Conservation (phyloP, 2,888 invertebrate genomes). For the Agriopis leucophaearia region DNA sequence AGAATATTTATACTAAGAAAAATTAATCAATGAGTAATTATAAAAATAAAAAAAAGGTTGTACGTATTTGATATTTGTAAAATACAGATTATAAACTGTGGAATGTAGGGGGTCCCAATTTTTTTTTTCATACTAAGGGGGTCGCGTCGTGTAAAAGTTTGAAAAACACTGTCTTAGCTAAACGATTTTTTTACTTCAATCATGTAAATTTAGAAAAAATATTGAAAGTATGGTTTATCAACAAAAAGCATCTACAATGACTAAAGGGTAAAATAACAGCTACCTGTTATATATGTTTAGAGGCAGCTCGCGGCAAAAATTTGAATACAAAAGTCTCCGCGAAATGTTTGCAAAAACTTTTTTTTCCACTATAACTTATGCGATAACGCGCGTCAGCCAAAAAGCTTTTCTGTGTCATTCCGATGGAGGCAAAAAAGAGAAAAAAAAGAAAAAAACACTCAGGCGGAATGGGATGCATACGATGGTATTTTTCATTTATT, state of each 20-base stretch:
- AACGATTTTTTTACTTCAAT: not conserved
- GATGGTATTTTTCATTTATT: constrained; percentile 79
- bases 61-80: no score
- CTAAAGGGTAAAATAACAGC: constrained; percentile 35
- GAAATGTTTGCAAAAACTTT: constrained; percentile 57
- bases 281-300: constrained; percentile 41
- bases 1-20: no score
- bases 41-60: no score
- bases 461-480: constrained; percentile 68
- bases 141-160: no score
- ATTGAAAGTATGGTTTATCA: not conserved
- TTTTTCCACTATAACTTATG: constrained; percentile 66
- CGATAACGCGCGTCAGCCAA: constrained; percentile 80
- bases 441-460: constrained; percentile 58
- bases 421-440: constrained; percentile 57
- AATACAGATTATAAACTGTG: no score
- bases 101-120: no score
- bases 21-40: no score
- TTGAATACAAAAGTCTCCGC: constrained; percentile 72
- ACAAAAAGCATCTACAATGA: constrained; percentile 10
- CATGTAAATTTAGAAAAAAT: not conserved
- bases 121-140: no score
- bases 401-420: constrained; percentile 84
- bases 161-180: no score
- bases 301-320: constrained; percentile 54